phyloP scores from a whole-genome alignment of 2,888 invertebrate genomes.

The Lithophane leautieri region DNA sequence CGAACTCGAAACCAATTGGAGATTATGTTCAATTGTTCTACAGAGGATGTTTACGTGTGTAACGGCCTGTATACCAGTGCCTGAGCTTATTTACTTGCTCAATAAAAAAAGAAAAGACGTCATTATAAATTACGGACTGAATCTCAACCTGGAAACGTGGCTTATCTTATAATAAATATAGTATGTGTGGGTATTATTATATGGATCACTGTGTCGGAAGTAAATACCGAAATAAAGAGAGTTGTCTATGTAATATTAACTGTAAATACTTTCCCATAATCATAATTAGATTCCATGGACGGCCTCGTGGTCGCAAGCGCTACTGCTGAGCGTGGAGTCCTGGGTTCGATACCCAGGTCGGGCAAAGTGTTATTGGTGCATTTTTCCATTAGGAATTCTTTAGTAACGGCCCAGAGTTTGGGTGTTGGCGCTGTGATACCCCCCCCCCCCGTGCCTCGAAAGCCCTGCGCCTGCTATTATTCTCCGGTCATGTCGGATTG shows the following conservation, averaged over 20 bases:
- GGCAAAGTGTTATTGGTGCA: no score
- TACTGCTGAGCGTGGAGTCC: no score
- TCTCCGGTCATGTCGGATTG: no score
- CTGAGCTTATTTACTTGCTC: no score
- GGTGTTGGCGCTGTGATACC: no score
- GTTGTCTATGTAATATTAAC: not conserved
- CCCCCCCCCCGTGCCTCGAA: no score
- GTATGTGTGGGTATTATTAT: not conserved
- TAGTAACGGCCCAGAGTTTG: no score
- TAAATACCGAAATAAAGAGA: not conserved
- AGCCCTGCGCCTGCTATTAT: no score
- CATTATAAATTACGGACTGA: not conserved
- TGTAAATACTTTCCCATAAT: not conserved
- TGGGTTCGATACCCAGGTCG: no score
- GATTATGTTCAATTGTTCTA: conserved; percentile 43
- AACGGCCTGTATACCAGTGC: not conserved
- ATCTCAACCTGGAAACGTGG: not conserved
- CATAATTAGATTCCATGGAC: not conserved
- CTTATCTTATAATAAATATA: not conserved
- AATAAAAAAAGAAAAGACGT: not conserved
- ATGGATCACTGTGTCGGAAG: not conserved
- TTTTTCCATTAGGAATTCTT: no score
- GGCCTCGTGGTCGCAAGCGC: no score
- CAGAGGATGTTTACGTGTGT: conserved; percentile 14
- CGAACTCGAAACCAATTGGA: conserved; percentile 26